Evolutionary conservation across 23 tunicate species (phyloP), one percentile per base, ranked within the genome.

Genomic region (Ciona savignyi): DNA sequence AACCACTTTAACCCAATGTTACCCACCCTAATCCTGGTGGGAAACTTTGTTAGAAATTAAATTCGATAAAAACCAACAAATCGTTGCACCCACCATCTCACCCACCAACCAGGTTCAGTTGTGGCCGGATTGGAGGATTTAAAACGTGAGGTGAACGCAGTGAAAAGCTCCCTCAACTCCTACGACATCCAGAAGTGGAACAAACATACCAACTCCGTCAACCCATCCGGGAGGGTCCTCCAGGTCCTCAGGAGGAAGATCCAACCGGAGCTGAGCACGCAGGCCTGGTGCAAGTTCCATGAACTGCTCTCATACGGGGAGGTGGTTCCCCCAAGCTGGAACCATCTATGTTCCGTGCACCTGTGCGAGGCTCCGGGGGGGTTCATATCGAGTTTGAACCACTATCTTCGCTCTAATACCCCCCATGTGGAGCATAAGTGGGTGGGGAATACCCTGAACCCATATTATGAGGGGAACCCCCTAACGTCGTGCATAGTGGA

Each of bases 281-380:
- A 95, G 73, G 99, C 99, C 19, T 95, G 99, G 99, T 83, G 90
- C 34, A 95, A 95, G 65, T 88, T 95, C 48, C 77, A 95, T 78
- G 99, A 95, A 68, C 70, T 95, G 24, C 49, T 95, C 28, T 84
- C 84, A 9, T 76, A 77, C 72, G 74, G 68, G 25, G 63, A 89
- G 27, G 73, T 95, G 11, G 19, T 93, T 48, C 88, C 98, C 30
- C 11, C 66, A 2, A 33, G 56, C 35, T 25, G 71, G 24, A 4
- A 4, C 1, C 25, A 22, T 1, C 63, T 95, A 2, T 42, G 68
- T 72, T 84, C 89, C 4, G 77, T 95, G 1, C 99, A 95, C 73
- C 63, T 95, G 32, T 95, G 99, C 67, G 99, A 95, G 70, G 99
- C 96, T 6, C 99, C 99, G 1, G 99, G 99, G 31, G 96, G 91